A percentile compares a stretch with the other conserved stretches of the same genome.
phyloP scores from a whole-genome alignment of 2,113 vertebrate species.

The Uria aalge region DNA sequence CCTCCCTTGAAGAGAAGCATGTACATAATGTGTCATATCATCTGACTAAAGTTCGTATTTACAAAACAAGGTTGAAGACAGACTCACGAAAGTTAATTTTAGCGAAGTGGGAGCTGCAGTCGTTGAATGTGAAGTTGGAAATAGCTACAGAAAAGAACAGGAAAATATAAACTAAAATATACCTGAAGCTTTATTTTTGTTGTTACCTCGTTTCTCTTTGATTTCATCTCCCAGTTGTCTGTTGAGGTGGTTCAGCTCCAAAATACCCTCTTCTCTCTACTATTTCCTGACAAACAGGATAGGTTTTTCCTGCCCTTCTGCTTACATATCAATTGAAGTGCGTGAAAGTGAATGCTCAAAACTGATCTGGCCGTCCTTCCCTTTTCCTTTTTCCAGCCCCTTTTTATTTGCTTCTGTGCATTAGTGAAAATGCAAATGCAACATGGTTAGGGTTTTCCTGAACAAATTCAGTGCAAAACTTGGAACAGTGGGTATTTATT shows the following conservation, averaged over 20 bases:
- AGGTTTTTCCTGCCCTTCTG: neutral
- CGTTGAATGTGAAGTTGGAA: neutral
- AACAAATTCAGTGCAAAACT: neutral
- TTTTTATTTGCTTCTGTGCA: neutral
- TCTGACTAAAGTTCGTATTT: neutral
- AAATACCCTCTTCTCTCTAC: neutral
- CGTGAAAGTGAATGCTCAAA: neutral
- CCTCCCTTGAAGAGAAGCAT: neutral
- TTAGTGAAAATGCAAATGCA: neutral
- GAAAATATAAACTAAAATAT: neutral
- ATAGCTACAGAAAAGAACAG: neutral
- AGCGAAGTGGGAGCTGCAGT: neutral
- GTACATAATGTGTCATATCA: neutral
- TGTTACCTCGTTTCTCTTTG: neutral
- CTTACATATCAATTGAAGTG: neutral
- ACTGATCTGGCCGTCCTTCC: neutral
- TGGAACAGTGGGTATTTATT: neutral
- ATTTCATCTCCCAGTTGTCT: neutral
- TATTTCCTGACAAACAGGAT: neutral
- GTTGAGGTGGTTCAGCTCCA: neutral
- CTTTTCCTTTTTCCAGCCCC: neutral
- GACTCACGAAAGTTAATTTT: neutral
- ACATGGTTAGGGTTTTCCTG: neutral
- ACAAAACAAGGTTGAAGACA: neutral
- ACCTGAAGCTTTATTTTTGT: neutral